A percentile compares a stretch with the other conserved stretches of the same genome.
Evolutionary conservation across 2,888 invertebrate genomes (phyloP).

Genomic region (Dicyrtomina minuta): DNA sequence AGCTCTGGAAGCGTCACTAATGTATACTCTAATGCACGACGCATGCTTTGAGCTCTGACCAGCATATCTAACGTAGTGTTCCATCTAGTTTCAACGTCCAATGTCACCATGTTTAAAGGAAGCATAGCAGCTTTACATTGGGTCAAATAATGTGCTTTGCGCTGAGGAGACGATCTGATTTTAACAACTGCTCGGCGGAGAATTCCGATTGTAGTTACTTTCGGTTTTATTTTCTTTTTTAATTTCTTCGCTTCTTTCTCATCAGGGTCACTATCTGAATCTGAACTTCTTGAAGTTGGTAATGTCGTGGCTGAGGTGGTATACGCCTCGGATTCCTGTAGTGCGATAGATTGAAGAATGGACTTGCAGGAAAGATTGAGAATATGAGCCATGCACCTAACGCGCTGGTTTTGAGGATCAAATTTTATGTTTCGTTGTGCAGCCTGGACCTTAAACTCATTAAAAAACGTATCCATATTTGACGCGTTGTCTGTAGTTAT

Average conservation of each 20-base stretch:
- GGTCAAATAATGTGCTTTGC: background rate
- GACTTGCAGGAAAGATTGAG: conserved; percentile 19
- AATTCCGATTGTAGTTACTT: background rate
- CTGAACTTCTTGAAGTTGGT: no score
- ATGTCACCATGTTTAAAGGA: background rate
- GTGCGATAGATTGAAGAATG: background rate
- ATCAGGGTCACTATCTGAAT: background rate
- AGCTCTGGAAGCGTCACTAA: background rate
- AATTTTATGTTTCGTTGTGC: background rate
- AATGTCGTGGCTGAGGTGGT: background rate
- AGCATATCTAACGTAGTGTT: background rate
- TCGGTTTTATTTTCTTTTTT: background rate
- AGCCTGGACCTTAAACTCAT: background rate
- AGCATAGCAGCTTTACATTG: background rate
- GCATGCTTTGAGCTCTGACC: background rate
- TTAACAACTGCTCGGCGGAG: background rate
- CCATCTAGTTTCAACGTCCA: background rate
- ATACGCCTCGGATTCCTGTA: no score
- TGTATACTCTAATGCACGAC: background rate
- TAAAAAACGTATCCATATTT: conserved; percentile 18
- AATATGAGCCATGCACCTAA: conserved; percentile 32
- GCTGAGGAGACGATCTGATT: background rate
- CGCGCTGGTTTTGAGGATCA: conserved; percentile 1
- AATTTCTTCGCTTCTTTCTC: background rate
- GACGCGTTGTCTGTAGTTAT: conserved; percentile 20